phyloP scores from a whole-genome alignment of 2,113 vertebrate species.

The Myotis yumanensis region DNA sequence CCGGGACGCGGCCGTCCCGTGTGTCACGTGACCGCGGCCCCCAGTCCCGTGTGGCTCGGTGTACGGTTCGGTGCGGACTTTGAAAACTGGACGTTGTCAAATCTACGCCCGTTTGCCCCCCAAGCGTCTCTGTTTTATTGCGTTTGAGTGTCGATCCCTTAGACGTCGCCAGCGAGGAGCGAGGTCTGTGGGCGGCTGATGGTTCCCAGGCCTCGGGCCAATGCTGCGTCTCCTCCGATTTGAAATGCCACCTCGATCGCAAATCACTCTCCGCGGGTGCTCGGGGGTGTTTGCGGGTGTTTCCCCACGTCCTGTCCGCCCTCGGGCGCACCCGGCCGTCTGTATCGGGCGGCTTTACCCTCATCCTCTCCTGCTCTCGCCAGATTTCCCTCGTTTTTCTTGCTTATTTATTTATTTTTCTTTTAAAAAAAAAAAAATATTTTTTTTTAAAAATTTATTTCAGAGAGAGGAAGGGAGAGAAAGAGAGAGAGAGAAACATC shows the following conservation, averaged over 20 bases:
- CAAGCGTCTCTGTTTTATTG: background rate
- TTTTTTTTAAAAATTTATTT: too few relatives aligned
- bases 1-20: rapidly evolving
- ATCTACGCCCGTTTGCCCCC: background rate
- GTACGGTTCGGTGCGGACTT: background rate
- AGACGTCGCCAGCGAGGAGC: background rate
- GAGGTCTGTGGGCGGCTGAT: background rate
- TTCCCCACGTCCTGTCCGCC: background rate
- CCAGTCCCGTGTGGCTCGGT: background rate
- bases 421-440: too few relatives aligned
- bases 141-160: background rate
- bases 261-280: rapidly evolving
- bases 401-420: background rate
- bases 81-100: background rate
- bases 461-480: too few relatives aligned
- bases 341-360: rapidly evolving
- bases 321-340: rapidly evolving
- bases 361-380: rapidly evolving
- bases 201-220: background rate
- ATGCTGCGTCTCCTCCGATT: background rate
- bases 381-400: background rate
- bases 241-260: background rate
- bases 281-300: rapidly evolving
- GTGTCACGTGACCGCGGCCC: rapidly evolving
- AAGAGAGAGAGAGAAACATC: too few relatives aligned